phyloP scores from a whole-genome alignment of 2,113 vertebrate genomes.

The Gyps fulvus region DNA sequence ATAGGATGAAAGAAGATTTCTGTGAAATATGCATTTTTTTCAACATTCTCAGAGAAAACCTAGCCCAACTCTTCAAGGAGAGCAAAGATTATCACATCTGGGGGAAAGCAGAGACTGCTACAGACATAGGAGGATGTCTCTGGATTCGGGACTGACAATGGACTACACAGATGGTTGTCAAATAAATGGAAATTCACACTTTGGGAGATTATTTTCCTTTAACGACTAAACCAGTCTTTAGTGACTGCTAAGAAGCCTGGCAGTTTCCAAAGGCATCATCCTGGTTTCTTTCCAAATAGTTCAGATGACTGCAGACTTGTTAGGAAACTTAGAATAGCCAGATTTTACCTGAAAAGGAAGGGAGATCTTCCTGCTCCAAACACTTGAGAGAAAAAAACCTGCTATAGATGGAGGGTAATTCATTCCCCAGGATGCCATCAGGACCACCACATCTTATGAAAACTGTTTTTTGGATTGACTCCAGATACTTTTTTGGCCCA shows the following conservation, averaged over 20 bases:
- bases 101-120: neutral
- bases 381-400: neutral
- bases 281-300: neutral
- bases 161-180: neutral
- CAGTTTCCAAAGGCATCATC: neutral
- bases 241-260: neutral
- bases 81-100: neutral
- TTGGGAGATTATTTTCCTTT: neutral
- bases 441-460: neutral
- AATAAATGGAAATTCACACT: neutral
- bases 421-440: neutral
- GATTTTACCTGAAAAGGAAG: neutral
- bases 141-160: neutral
- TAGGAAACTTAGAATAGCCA: neutral
- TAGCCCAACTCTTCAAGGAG: neutral
- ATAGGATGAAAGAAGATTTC: neutral
- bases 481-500: neutral
- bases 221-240: neutral
- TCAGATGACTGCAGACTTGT: neutral
- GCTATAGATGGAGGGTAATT: neutral
- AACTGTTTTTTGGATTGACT: neutral
- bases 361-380: neutral
- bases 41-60: neutral
- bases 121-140: neutral
- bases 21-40: neutral